These are phyloP conservation scores for Drosophila santomea DNA, from an alignment of 1,140 invertebrate species.

Conservation along the genomic window DNA sequence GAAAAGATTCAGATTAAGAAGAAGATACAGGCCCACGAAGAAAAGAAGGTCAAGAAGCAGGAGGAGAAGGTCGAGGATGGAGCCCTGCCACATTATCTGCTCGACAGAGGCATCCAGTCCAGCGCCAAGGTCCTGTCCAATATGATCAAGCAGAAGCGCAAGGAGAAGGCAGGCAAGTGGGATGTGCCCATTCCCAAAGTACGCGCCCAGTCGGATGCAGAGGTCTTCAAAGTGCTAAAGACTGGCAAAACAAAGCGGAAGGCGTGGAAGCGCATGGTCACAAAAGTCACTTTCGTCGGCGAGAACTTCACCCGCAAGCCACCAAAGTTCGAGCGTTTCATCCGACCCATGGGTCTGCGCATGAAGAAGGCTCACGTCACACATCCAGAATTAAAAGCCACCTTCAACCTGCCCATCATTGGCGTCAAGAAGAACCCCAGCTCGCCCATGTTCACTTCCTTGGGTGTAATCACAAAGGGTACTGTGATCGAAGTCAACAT, in stretches of 20 bases:
- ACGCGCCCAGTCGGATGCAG: conserved; percentile 97
- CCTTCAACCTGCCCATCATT: conserved; percentile 99
- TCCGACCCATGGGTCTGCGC: conserved; percentile 98
- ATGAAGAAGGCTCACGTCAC: conserved; percentile 99
- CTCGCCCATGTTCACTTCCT: conserved; percentile 97
- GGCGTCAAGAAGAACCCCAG: conserved; percentile 99
- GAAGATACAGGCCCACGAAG: conserved; percentile 96
- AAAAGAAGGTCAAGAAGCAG: conserved; percentile 94
- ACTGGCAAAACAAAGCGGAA: conserved; percentile 98
- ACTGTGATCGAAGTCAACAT: conserved; percentile 99
- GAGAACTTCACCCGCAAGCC: conserved; percentile 99
- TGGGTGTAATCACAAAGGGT: conserved; percentile 99
- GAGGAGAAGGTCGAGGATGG: conserved; percentile 94
- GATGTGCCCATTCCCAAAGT: conserved; percentile 99
- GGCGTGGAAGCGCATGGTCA: conserved; percentile 99
- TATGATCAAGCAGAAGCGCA: conserved; percentile 99
- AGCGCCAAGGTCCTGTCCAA: conserved; percentile 98
- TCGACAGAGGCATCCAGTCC: conserved; percentile 98
- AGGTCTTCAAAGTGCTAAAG: conserved; percentile 98
- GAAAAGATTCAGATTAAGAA: conserved; percentile 99
- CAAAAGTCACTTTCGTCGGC: conserved; percentile 99
- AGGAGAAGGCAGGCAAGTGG: conserved; percentile 99
- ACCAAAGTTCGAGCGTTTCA: conserved; percentile 99
- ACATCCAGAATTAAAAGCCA: conserved; percentile 99
- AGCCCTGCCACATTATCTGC: conserved; percentile 97